Evolutionary conservation across 53 echinoderm and acorn worm species (phyloP).

Genomic region (Astropecten irregularis): DNA sequence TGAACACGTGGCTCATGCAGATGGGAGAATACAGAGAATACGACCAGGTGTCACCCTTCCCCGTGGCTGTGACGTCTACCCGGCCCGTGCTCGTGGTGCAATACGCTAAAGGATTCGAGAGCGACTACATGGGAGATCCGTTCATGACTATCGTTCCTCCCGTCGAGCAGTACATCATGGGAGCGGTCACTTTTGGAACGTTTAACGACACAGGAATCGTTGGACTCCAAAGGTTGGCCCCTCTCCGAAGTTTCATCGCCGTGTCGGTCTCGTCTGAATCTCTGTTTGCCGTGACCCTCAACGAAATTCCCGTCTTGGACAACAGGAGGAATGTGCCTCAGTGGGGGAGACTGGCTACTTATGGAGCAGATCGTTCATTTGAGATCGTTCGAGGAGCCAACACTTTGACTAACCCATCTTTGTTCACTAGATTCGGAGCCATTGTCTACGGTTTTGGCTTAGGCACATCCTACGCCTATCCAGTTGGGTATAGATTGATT

Average conservation of each 20-base stretch:
- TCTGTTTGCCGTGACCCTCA: constrained; percentile 74
- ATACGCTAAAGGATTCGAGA: constrained; percentile 89
- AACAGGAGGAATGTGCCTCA: constrained; percentile 51
- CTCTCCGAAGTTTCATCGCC: constrained; percentile 60
- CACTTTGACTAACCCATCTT: constrained; percentile 62
- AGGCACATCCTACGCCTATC: constrained; percentile 79
- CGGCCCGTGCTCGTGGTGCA: constrained; percentile 87
- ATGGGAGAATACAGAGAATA: constrained; percentile 84
- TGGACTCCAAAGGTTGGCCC: not conserved
- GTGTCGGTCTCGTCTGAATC: constrained; percentile 77
- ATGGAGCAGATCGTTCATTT: constrained; percentile 78
- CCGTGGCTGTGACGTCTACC: constrained; percentile 72
- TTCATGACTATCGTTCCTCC: constrained; percentile 91
- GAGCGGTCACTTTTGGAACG: constrained; percentile 81
- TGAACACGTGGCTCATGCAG: constrained; percentile 59
- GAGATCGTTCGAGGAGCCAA: constrained; percentile 54
- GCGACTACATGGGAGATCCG: constrained; percentile 85
- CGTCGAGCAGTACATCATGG: constrained; percentile 87
- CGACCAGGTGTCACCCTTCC: constrained; percentile 71
- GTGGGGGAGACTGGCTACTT: constrained; percentile 70
- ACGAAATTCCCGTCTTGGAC: constrained; percentile 61
- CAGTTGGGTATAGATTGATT: constrained; percentile 72
- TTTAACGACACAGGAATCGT: constrained; percentile 71
- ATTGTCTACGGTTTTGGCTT: constrained; percentile 83
- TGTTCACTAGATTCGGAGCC: constrained; percentile 63